Base-by-base conservation (phyloP, 1,140 invertebrate species). In the Harlomillsia oculata region DNA sequence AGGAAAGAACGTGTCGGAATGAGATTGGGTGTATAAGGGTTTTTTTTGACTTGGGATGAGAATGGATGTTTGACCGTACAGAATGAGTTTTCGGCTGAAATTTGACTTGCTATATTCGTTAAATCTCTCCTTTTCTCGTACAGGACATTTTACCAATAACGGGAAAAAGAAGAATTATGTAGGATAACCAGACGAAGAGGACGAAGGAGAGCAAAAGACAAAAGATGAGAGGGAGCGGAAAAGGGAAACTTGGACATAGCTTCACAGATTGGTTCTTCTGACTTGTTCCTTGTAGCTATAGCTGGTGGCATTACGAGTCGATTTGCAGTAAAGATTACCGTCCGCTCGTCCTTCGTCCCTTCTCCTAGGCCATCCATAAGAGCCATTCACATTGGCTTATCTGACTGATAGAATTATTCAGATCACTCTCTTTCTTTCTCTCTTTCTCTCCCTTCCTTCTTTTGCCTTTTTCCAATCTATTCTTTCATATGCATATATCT, bases 241-340 rank as follows among this genome's bases (percentile, higher is more conserved):
- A n/a, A n/a, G n/a, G n/a, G n/a, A n/a, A n/a, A n/a, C n/a, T n/a
- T n/a, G n/a, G n/a, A n/a, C n/a, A n/a, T n/a, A n/a, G n/a, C n/a
- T n/a, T n/a, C 21, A 36, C 51, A 58, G 62, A 60, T 60, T 64
- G 54, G n/a, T 60, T 64, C 58, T 55, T 64, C 36, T n/a, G n/a
- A n/a, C n/a, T n/a, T n/a, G n/a, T n/a, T n/a, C n/a, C n/a, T n/a
- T n/a, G n/a, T n/a, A n/a, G n/a, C n/a, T n/a, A n/a, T n/a, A n/a
- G n/a, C n/a, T n/a, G 50, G 49, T 49, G 60, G 58, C 54, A 64
- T 64, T 64, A 60, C 56, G 62, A 64, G 58, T 60, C 63, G 63
- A 64, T 64, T 64, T 64, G 63, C 63, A 59, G 56, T 64, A 64
- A 64, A 64, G 63, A 64, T 61, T 61, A 64, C 59, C 58, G 55